Percentiles rank a stretch among this genome's conserved stretches.
Conservation (phyloP, 2,888 invertebrate genomes). For the Iphiclides podalirius region DNA sequence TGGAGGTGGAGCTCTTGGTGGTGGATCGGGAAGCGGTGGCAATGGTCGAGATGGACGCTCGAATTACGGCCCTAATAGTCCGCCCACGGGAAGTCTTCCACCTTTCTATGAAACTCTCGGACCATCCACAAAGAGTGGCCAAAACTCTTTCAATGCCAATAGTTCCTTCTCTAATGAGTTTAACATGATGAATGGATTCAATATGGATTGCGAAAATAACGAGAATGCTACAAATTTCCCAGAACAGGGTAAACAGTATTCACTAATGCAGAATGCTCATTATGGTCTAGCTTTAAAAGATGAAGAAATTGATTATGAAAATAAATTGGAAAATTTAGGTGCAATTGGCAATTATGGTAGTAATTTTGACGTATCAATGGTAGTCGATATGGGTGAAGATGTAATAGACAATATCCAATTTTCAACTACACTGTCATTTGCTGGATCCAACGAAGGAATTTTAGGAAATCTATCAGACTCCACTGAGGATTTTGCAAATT, state of each 20-base stretch:
- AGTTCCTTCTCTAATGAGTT: conserved; percentile 84
- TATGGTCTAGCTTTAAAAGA: conserved; percentile 90
- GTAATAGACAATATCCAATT: conserved; percentile 91
- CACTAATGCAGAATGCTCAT: conserved; percentile 89
- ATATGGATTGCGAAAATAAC: conserved; percentile 88
- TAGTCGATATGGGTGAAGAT: conserved; percentile 89
- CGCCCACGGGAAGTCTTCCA: conserved; percentile 92
- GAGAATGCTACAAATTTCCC: conserved; percentile 76
- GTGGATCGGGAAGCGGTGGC: conserved; percentile 88
- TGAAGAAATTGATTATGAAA: conserved; percentile 89
- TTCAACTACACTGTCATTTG: conserved; percentile 89
- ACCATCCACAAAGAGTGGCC: conserved; percentile 84
- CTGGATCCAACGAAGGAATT: conserved; percentile 87
- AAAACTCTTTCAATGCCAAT: conserved; percentile 85
- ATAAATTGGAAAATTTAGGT: conserved; percentile 86
- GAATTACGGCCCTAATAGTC: conserved; percentile 93
- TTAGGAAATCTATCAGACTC: conserved; percentile 90
- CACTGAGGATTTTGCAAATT: conserved; percentile 87
- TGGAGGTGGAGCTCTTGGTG: conserved; percentile 82
- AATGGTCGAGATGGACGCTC: conserved; percentile 90
- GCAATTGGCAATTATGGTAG: conserved; percentile 80
- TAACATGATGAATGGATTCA: conserved; percentile 84
- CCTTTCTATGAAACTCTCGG: conserved; percentile 91
- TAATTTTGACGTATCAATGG: conserved; percentile 89
- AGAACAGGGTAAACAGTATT: conserved; percentile 86